These are phyloP conservation scores for Montipora sp. DNA, from an alignment of 64 coral and sea anemone species.

Conservation along the genomic window DNA sequence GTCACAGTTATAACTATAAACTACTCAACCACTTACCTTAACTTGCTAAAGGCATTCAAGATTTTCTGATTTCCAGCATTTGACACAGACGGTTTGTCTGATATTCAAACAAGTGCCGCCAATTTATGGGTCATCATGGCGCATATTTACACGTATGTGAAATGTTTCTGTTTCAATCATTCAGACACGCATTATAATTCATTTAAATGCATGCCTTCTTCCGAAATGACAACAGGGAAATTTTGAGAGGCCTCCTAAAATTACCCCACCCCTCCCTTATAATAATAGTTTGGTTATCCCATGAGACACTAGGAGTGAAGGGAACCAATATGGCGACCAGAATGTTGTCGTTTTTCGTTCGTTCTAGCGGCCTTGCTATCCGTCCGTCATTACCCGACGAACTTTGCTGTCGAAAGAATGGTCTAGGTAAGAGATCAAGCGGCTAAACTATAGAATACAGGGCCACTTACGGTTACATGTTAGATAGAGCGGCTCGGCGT, in stretches of 20 bases:
- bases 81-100: not conserved
- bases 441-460: not conserved
- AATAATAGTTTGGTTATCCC: slow-evolving; percentile 4
- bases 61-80: slow-evolving; percentile 1
- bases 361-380: slow-evolving; percentile 5
- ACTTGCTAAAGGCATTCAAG: not conserved
- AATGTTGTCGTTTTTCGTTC: slow-evolving; percentile 17
- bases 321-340: slow-evolving; percentile 1
- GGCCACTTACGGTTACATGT: no score
- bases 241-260: no score
- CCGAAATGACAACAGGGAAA: no score
- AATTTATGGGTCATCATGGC: not conserved
- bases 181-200: not conserved
- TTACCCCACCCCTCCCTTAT: not conserved
- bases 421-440: not conserved
- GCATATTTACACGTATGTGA: not conserved
- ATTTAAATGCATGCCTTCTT: no score
- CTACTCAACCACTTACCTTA: not conserved
- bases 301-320: slow-evolving; percentile 7
- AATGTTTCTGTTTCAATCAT: not conserved
- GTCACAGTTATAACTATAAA: not conserved
- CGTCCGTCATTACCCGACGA: not conserved
- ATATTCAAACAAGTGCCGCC: slow-evolving; percentile 5
- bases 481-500: no score
- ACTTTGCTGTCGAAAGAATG: slow-evolving; percentile 20